Evolutionary conservation across 2,888 invertebrate genomes (phyloP).

Genomic region (Andrena flavipes): DNA sequence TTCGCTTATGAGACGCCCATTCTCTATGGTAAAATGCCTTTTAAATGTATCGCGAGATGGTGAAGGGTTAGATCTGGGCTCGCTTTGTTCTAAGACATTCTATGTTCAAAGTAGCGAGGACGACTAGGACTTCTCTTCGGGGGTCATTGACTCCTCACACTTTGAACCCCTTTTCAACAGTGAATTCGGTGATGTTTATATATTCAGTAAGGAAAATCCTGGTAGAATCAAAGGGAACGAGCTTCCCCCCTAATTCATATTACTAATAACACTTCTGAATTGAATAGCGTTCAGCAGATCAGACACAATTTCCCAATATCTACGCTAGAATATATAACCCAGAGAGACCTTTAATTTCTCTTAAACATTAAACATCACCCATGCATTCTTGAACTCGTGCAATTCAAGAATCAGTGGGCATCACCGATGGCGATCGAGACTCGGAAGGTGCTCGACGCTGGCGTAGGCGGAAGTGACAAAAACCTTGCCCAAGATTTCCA

Average conservation of each 20-base stretch:
- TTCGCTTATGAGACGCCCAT: neutral
- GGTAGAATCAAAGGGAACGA: too few relatives aligned
- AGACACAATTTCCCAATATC: too few relatives aligned
- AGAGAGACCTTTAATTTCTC: neutral
- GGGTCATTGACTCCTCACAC: too few relatives aligned
- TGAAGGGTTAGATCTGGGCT: neutral
- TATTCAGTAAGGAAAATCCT: too few relatives aligned
- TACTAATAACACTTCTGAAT: too few relatives aligned
- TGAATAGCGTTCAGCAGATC: too few relatives aligned
- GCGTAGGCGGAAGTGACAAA: constrained; percentile 63
- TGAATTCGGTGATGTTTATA: too few relatives aligned
- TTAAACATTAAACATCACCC: neutral
- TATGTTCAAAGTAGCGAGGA: too few relatives aligned
- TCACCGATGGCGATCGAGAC: neutral
- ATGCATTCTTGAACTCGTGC: neutral
- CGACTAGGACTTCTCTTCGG: too few relatives aligned
- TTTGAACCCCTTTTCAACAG: too few relatives aligned
- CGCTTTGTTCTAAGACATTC: neutral
- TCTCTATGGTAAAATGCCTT: neutral
- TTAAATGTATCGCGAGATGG: neutral
- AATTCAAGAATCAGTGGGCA: neutral
- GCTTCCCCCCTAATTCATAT: too few relatives aligned
- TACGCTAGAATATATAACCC: neutral
- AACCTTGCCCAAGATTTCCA: constrained; percentile 21
- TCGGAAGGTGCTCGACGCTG: constrained; percentile 31